Percentiles rank a stretch among this genome's conserved stretches.
Evolutionary conservation across 2,888 invertebrate species (phyloP).

Genomic region (Acanthosepion pharaonis): DNA sequence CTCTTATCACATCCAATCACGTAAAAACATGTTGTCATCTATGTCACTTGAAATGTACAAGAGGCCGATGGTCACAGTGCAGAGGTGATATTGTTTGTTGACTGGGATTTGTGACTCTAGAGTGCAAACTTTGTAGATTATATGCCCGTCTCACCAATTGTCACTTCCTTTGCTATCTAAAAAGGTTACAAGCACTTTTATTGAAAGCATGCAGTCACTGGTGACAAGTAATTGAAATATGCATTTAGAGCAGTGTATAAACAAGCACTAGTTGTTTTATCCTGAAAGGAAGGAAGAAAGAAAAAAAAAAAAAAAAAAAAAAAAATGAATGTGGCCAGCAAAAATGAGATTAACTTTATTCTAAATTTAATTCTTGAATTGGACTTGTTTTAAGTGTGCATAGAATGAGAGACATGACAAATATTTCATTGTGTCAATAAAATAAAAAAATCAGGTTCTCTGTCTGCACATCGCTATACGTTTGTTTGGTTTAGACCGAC

Average conservation of each 20-base stretch:
- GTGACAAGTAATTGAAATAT: background rate
- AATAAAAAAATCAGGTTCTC: background rate
- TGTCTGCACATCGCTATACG: background rate
- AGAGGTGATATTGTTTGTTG: conserved; percentile 6
- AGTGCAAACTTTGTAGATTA: conserved; percentile 20
- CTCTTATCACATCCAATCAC: conserved; percentile 15
- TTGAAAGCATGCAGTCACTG: conserved; percentile 8
- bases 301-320: background rate
- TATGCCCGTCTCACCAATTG: background rate
- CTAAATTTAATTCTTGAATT: background rate
- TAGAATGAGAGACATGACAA: background rate
- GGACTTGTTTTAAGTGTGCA: background rate
- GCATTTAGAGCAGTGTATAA: background rate
- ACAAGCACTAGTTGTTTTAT: conserved; percentile 33
- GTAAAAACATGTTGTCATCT: background rate
- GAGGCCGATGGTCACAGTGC: conserved; percentile 33
- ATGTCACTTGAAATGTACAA: conserved; percentile 16
- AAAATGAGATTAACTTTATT: background rate
- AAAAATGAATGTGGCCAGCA: background rate
- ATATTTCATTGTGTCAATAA: background rate
- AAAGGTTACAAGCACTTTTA: conserved; percentile 9
- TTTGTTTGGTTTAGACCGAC: background rate
- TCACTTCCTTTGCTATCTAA: background rate
- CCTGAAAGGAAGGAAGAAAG: background rate
- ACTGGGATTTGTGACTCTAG: background rate